phyloP scores from a whole-genome alignment of 2,888 invertebrate genomes.

The Oscheius sp. region DNA sequence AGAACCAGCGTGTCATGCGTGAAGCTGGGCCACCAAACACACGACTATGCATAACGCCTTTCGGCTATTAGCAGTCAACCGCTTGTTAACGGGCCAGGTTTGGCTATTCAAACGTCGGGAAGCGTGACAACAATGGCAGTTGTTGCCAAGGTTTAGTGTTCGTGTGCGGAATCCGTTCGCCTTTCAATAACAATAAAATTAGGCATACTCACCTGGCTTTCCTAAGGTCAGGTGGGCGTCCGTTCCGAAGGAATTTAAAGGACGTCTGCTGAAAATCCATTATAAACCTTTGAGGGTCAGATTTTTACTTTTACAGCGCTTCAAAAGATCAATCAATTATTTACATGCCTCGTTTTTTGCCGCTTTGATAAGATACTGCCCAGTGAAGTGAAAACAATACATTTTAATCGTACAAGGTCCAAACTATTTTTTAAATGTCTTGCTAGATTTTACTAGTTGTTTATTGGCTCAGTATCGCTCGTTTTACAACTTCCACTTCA shows the following conservation, averaged over 20 bases:
- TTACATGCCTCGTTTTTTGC: slow-evolving; percentile 1
- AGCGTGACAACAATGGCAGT: slow-evolving; percentile 24
- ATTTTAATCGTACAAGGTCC: no score
- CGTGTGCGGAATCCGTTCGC: background rate
- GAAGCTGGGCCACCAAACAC: slow-evolving; percentile 35
- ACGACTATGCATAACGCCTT: slow-evolving; percentile 32
- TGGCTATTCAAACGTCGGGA: background rate
- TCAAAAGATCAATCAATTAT: slow-evolving; percentile 6
- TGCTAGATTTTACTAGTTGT: no score
- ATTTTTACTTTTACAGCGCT: background rate
- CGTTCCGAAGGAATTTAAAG: slow-evolving; percentile 33
- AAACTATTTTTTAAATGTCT: no score
- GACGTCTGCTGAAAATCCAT: slow-evolving; percentile 26
- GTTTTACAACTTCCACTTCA: no score
- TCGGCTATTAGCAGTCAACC: slow-evolving; percentile 33
- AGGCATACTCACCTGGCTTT: slow-evolving; percentile 24
- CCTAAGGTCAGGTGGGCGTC: slow-evolving; percentile 30
- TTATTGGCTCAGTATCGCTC: no score
- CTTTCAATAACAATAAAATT: slow-evolving; percentile 21
- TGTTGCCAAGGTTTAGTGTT: slow-evolving; percentile 10
- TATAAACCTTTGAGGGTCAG: no score
- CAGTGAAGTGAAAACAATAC: no score
- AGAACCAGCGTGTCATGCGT: slow-evolving; percentile 35
- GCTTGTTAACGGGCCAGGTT: slow-evolving; percentile 29
- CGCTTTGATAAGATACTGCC: slow-evolving; percentile 7